Evolutionary conservation across 2,888 invertebrate genomes (phyloP).

Genomic region (Plagodis pulveraria): DNA sequence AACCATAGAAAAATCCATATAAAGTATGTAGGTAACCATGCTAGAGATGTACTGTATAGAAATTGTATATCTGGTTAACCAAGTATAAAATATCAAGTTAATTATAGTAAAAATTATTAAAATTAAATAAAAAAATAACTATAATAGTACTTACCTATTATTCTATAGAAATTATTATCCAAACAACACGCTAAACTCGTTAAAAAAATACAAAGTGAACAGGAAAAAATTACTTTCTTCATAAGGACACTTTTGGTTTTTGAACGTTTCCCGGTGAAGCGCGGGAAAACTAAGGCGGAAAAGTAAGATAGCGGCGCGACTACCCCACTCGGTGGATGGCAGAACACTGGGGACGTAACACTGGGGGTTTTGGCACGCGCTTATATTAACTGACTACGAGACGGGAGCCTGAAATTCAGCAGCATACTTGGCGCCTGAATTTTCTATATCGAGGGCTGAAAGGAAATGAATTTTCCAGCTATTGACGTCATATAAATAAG

Average conservation of each 20-base stretch:
- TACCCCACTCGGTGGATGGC: conserved; percentile 62
- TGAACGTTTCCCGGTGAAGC: conserved; percentile 50
- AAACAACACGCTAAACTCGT: conserved; percentile 59
- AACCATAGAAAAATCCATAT: conserved; percentile 1
- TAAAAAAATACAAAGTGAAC: conserved; percentile 57
- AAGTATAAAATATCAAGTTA: too few relatives aligned
- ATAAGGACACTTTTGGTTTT: conserved; percentile 65
- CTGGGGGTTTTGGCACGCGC: conserved; percentile 70
- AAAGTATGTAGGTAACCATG: not conserved
- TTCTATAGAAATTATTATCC: conserved; percentile 77
- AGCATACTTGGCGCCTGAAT: conserved; percentile 43
- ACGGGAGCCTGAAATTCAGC: conserved; percentile 40
- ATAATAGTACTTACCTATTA: conserved; percentile 58
- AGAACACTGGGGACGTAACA: conserved; percentile 47
- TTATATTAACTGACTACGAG: conserved; percentile 49
- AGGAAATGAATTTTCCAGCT: conserved; percentile 8
- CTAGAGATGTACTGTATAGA: too few relatives aligned
- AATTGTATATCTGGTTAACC: too few relatives aligned
- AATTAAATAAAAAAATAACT: conserved; percentile 5
- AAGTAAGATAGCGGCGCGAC: conserved; percentile 49
- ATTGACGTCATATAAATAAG: conserved; percentile 10
- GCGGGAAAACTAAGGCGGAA: conserved; percentile 49
- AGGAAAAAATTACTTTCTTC: conserved; percentile 66
- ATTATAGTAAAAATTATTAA: not conserved
- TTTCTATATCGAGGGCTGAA: conserved; percentile 33